Percentiles rank a stretch among this genome's conserved stretches.
Conservation (phyloP, 1,140 invertebrate genomes). For the Stegodyphus mimosarum region DNA sequence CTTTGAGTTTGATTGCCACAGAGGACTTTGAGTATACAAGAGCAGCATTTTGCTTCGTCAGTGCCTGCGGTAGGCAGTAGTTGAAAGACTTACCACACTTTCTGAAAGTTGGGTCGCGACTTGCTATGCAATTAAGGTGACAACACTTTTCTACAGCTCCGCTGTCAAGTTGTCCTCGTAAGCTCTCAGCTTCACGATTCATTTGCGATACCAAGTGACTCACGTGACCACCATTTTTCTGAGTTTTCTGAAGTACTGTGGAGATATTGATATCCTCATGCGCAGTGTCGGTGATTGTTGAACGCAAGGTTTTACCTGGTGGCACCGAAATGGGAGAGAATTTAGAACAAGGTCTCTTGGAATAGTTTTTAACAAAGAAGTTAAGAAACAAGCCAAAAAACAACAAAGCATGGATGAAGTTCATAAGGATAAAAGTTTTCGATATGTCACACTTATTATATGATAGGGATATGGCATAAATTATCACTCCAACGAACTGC, state of each 20-base stretch:
- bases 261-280: no score
- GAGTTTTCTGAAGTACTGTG: no score
- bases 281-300: no score
- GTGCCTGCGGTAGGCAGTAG: no score
- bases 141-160: neutral
- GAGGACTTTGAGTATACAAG: no score
- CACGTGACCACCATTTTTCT: neutral
- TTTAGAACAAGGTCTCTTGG: neutral
- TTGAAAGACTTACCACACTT: no score
- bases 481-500: constrained; percentile 14
- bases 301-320: no score
- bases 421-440: constrained; percentile 19
- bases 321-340: neutral
- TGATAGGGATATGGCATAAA: constrained; percentile 19
- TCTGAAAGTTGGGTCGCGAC: no score
- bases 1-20: no score
- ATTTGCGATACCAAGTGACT: neutral
- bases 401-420: constrained; percentile 44
- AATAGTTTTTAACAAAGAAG: constrained; percentile 35
- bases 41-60: no score
- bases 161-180: neutral
- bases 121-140: neutral
- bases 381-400: constrained; percentile 45
- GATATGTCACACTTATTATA: constrained; percentile 29
- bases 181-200: neutral